phyloP scores from a whole-genome alignment of 1,140 invertebrate species.

The Sogatella furcifera region DNA sequence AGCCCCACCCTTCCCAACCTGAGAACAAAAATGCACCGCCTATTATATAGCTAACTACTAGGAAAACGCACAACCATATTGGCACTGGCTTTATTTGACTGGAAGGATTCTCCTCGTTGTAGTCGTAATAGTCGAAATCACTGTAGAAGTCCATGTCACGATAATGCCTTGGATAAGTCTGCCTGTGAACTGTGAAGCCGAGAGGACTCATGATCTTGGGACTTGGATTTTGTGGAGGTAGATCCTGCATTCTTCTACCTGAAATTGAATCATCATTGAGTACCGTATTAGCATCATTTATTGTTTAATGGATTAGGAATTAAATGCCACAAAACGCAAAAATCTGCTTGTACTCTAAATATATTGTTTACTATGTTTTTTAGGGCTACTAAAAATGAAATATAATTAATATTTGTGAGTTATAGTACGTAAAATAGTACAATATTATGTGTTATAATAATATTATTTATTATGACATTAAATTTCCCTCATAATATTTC shows the following conservation, averaged over 20 bases:
- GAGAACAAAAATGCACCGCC: conserved; percentile 78
- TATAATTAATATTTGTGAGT: too few relatives aligned
- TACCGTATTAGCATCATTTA: too few relatives aligned
- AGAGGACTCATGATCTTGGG: conserved; percentile 56
- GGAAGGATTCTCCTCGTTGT: conserved; percentile 19
- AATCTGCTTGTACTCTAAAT: too few relatives aligned
- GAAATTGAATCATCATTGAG: neutral
- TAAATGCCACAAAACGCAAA: too few relatives aligned
- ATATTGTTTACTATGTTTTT: too few relatives aligned
- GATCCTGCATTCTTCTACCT: neutral
- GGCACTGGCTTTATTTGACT: conserved; percentile 59
- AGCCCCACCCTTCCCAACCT: conserved; percentile 79
- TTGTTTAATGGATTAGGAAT: too few relatives aligned
- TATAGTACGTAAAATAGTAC: too few relatives aligned
- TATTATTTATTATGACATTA: too few relatives aligned
- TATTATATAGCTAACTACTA: conserved; percentile 81
- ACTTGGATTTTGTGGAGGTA: conserved; percentile 28
- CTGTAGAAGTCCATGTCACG: conserved; percentile 30
- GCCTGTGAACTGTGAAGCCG: conserved; percentile 49
- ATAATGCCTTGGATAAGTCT: conserved; percentile 27
- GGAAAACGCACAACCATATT: conserved; percentile 81
- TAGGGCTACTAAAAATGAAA: too few relatives aligned
- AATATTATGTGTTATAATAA: too few relatives aligned
- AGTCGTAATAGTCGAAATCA: conserved; percentile 35
- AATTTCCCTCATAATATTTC: too few relatives aligned